Base-by-base conservation (phyloP, 2,888 invertebrate species). In the Euplexia lucipara region DNA sequence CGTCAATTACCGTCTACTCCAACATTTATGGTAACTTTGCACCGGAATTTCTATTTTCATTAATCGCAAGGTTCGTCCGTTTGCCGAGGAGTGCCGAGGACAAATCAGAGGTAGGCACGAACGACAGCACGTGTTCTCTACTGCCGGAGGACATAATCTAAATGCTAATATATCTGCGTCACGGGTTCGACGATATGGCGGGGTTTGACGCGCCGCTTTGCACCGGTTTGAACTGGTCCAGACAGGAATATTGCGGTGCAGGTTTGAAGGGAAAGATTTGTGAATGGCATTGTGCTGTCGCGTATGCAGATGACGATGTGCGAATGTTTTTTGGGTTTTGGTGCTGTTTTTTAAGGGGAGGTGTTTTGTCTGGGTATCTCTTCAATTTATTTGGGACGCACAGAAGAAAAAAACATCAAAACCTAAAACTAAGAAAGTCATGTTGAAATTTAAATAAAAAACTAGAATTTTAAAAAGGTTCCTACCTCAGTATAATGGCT, bases 151-250 rank as follows among this genome's bases (percentile, higher is more conserved):
- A 89, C 88, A 92, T 92, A 91, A 93, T 93, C 92, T 93, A 93
- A 90, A 93, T 93, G 92, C 91, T 91, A 93, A 93, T 93, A 90
- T 86, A 85, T 90, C 87, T 81, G 81, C 86, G 89, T 89, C 89
- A 88, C 75, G 61, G 77, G 67, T 66, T 73, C 73, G 66, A 63
- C 79, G 70, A 70, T 81, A 73, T 67, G 75, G 69, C 58, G 56
- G 58, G 68, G 67, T 74, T 72, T 79, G 80, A 83, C 68, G 69
- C 61, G 51, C 47, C 67, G 70, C 35, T 70, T 58, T 66, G 58
- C 65, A 58, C 63, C 62, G 47, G 35, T 70, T 62, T 22, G 12
- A 47, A 35, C 58, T 52, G 69, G 64, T 70, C 32, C 61, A 60
- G 58, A 65, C 61, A 51, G 57, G 62, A 71, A 71, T 78, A 70